These are phyloP conservation scores for Aptenodytes forsteri DNA, from an alignment of 2,113 vertebrate genomes.

Conservation along the genomic window DNA sequence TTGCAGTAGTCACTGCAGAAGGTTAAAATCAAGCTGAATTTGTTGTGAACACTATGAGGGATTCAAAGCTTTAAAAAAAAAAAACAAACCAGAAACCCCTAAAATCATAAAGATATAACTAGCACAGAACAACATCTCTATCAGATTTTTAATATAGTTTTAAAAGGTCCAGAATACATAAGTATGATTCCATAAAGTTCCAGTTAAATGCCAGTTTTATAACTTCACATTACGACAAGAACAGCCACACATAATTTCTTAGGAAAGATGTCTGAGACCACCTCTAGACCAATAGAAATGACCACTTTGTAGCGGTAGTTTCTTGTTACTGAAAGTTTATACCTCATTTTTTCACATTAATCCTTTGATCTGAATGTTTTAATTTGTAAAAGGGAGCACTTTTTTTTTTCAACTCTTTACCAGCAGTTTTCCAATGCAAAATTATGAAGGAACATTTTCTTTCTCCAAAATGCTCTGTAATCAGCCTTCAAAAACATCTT, in stretches of 20 bases:
- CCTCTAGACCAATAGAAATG: constrained; percentile 50
- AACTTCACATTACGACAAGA: constrained; percentile 32
- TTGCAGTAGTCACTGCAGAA: constrained; percentile 48
- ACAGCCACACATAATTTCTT: constrained; percentile 28
- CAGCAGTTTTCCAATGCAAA: not conserved
- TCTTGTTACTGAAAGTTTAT: constrained; percentile 54
- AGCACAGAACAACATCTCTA: not conserved
- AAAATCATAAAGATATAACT: not conserved
- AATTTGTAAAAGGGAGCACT: not conserved
- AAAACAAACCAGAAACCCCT: not conserved
- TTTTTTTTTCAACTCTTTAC: not conserved
- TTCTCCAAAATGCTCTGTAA: constrained; percentile 8
- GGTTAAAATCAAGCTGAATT: constrained; percentile 20
- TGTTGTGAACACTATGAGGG: not conserved
- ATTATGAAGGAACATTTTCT: not conserved
- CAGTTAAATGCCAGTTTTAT: constrained; percentile 30
- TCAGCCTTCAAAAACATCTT: not conserved
- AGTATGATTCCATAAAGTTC: constrained; percentile 30
- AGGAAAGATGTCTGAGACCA: constrained; percentile 37
- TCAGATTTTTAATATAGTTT: not conserved
- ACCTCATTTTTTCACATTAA: constrained; percentile 28
- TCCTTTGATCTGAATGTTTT: constrained; percentile 57
- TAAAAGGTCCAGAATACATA: not conserved
- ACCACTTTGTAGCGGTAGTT: constrained; percentile 36
- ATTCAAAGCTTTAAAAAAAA: not conserved